Conservation (phyloP, 2,888 invertebrate genomes). For the Drosophila mimica region DNA sequence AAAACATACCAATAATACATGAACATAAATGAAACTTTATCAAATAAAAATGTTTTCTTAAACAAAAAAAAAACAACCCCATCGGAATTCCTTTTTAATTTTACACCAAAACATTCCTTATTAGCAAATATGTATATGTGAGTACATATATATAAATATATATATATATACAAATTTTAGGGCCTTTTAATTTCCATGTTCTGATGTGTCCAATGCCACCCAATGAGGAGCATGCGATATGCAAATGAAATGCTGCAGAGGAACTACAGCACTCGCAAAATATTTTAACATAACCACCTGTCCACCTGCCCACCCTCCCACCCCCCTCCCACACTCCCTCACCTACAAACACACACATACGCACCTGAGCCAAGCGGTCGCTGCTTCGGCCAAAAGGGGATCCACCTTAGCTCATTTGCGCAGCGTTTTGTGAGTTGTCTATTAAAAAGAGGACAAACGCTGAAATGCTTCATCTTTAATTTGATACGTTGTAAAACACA, state of each 20-base stretch:
- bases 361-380: background rate
- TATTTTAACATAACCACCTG: conserved; percentile 23
- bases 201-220: conserved; percentile 27
- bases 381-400: conserved; percentile 10
- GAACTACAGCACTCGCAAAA: conserved; percentile 76
- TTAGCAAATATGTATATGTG: conserved; percentile 1
- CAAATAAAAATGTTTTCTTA: conserved; percentile 78
- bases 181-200: conserved; percentile 40
- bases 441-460: background rate
- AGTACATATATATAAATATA: conserved; percentile 7
- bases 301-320: conserved; percentile 1
- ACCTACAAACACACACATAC: conserved; percentile 16
- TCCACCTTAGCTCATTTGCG: background rate
- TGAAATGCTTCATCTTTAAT: conserved; percentile 19
- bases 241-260: conserved; percentile 55
- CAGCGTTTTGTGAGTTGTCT: background rate
- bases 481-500: conserved; percentile 16
- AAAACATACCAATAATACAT: conserved; percentile 77
- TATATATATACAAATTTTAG: conserved; percentile 14
- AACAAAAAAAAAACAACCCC: conserved; percentile 73
- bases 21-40: conserved; percentile 76
- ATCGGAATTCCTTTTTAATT: conserved; percentile 71
- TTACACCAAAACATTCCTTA: conserved; percentile 33
- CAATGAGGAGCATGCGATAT: conserved; percentile 26
- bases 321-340: conserved; percentile 3